Base-by-base conservation (phyloP, 2,797 vertebrate species). In the Diglossa cyanea region DNA sequence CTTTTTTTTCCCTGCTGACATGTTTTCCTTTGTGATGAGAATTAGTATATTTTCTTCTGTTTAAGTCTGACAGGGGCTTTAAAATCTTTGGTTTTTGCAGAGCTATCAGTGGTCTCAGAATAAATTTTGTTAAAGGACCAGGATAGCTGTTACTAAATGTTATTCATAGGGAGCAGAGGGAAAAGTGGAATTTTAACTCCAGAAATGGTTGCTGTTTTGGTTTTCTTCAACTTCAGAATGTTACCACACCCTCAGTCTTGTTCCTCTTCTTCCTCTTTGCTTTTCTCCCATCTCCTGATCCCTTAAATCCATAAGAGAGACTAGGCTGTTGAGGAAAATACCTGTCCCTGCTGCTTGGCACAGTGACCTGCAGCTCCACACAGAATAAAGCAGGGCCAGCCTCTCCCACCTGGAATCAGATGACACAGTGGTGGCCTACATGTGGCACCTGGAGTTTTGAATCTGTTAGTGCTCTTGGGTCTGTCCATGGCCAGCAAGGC, bases 391-490 rank as follows among this genome's bases (percentile, higher is more conserved):
- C 26, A 66, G 53, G 37, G 7, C 13, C 39, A 74, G 2, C 11
- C 13, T 63, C 23, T 53, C 5, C 16, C 2, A 0, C 0, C 15
- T 21, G 2, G 3, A 8, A 18, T 45, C 24, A 19, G 28, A 10
- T 30, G 30, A 7, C 2, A 2, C 6, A 37, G 28, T 12, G 30
- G 7, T n/a, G 23, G 9, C 24, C 57, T 23, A 14, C 11, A 7
- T 17, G 30, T 60, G 62, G 24, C 40, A 71, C 8, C 23, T 26
- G 55, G 14, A 10, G 4, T 30, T 72, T 39, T 53, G 42, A 20
- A 31, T 35, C 13, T 25, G 5, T 23, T 33, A 4, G 18, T 44
- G 23, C 12, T 10, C 1, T 23, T 39, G 28, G 20, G 11, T 45
- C 33, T 68, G 12, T 31, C n/a, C 16, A 2, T 19, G 60, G 16